Evolutionary conservation across 2,113 vertebrate genomes (phyloP), one percentile per base, ranked within the genome.

Genomic region (Ceuthmochares aereus): DNA sequence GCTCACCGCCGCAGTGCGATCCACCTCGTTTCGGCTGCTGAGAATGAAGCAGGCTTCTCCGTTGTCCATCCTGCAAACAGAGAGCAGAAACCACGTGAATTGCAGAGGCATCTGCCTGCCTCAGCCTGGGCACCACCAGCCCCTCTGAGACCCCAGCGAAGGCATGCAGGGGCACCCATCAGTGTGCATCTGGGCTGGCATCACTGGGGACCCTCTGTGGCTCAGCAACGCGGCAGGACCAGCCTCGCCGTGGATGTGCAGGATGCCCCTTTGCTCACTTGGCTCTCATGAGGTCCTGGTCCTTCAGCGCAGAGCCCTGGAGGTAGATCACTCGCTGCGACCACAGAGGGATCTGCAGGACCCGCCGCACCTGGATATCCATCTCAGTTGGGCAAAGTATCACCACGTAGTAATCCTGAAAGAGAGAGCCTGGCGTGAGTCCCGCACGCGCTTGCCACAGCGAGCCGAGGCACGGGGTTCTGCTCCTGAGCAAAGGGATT

Each of bases 281-380:
- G 89, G 99, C 99, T 92, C 99, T 98, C 95, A 99, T 98, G 89
- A 99, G 99, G 92, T 99, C 99, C 97, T 99, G 99, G 97, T 99
- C 99, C 98, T 99, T 99, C 89, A 99, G 98, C 1, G 99, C 99
- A 0, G 99, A 99, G 80, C 99, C 99, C 94, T 99, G 99, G 43
- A 99, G 98, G 94, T 99, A 99, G 94, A 99, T 99, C 40, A 99
- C 99, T 36, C 99, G 95, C 96, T 99, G 99, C 2, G 99, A 99
- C 99, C 99, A 99, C 69, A 99, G 97, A 1, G 99, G 99, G 90
- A 99, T 99, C 98, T 99, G 99, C 63, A 99, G 98, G 47, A 99
- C 99, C n/a, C 99, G 96, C 19, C 99, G 98, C 45, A 99, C 99
- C 97, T 99, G 99, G 43, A 98, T 96, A 55, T 99, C 99, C 98